Base-by-base conservation (phyloP, 2,113 vertebrate species). In the Melierax canorus region DNA sequence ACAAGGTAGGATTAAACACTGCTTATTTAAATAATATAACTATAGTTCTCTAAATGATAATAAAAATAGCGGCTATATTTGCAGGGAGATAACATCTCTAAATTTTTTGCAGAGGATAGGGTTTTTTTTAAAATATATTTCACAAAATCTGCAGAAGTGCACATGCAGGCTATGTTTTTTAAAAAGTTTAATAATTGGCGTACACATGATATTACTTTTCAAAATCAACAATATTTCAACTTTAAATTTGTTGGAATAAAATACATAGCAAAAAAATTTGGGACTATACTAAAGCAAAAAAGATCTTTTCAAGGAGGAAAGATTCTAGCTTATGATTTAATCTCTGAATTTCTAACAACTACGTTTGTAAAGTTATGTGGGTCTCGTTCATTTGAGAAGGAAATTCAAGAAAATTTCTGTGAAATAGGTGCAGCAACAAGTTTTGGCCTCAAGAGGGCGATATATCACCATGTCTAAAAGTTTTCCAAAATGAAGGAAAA, bases 361-460 rank as follows among this genome's bases (percentile, higher is more conserved):
- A 4, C 2, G 2, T 75, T 58, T 59, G 11, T 39, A 19, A 64
- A 75, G 13, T 59, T 45, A 10, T 1, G 32, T 6, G 2, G 24
- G 3, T 50, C 24, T 78, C 7, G 2, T 27, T 92, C n/a, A 12
- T 62, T n/a, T 30, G 43, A 89, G 29, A 68, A n/a, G 30, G 18
- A 77, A 80, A 82, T 41, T 4, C 26, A 24, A 39, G 7, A 18
- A 45, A 22, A 45, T 2, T 19, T 12, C 29, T 29, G 46, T 46
- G 48, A 93, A 77, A 23, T 21, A 73, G 10, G 3, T 92, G 97
- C 81, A 97, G 43, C 95, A 55, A 87, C 60, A 17, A 7, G 12
- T 41, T n/a, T 0, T 10, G 64, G 81, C 97, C 98, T 98, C 97
- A 97, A 51, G 98, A 97, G 98, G 98, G 98, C 32, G 91, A 83